Conservation (phyloP, 1,140 invertebrate species). For the Papilio glaucus region DNA sequence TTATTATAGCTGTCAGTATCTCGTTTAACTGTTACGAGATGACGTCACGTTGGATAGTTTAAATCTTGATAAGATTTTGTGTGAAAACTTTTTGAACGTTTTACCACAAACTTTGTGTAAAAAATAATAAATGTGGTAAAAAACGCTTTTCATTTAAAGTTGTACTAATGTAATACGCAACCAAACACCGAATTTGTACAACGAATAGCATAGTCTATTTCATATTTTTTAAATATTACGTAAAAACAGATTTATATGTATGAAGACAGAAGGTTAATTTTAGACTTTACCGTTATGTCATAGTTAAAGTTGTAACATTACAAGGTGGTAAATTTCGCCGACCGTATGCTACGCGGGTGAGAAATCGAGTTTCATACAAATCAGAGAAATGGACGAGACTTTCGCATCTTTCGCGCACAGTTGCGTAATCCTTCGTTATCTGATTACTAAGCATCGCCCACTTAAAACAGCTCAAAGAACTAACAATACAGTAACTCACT, state of each 20-base stretch:
- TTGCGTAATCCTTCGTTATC: slow-evolving; percentile 49
- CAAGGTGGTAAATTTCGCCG: slow-evolving; percentile 52
- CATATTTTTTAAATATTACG: no score
- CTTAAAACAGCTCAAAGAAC: not conserved
- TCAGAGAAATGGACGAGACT: slow-evolving; percentile 58
- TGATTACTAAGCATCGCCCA: slow-evolving; percentile 45
- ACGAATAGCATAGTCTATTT: no score
- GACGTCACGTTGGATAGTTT: not conserved
- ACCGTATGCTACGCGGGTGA: slow-evolving; percentile 32
- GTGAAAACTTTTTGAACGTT: not conserved
- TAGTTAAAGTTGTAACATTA: slow-evolving; percentile 36
- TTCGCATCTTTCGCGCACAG: slow-evolving; percentile 50
- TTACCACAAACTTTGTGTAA: not conserved
- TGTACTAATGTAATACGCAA: no score
- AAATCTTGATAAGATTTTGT: not conserved
- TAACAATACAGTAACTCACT: not conserved
- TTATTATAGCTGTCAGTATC: not conserved
- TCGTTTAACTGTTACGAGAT: not conserved
- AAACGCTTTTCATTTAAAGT: no score
- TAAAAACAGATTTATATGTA: slow-evolving; percentile 6
- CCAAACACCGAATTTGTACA: no score
- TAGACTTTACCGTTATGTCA: slow-evolving; percentile 20
- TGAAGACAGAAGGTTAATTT: slow-evolving; percentile 22
- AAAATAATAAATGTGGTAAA: no score
- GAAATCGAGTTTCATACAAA: slow-evolving; percentile 51